These are phyloP conservation scores for Hemaris fuciformis DNA, from an alignment of 2,888 invertebrate species.

Conservation along the genomic window DNA sequence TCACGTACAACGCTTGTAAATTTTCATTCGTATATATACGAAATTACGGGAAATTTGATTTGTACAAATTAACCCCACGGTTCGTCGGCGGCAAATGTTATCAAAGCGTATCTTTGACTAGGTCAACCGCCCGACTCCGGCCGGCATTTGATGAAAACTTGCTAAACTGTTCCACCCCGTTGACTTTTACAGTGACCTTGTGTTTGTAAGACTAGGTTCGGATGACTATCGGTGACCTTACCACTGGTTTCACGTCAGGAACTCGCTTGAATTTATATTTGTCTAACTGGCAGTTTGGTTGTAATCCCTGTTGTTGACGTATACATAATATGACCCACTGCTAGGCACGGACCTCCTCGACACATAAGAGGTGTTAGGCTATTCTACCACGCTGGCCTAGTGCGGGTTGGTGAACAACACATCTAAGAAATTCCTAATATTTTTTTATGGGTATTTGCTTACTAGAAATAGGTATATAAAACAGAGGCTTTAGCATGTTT, in stretches of 20 bases:
- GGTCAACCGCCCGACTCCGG: slow-evolving; percentile 46
- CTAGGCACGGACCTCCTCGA: too few species aligned
- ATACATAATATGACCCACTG: too few species aligned
- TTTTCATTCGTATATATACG: slow-evolving; percentile 30
- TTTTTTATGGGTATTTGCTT: too few species aligned
- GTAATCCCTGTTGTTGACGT: too few species aligned
- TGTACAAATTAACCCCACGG: slow-evolving; percentile 65
- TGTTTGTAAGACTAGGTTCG: slow-evolving; percentile 40
- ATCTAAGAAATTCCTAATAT: too few species aligned
- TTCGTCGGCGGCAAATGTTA: slow-evolving; percentile 58
- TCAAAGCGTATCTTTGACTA: slow-evolving; percentile 64
- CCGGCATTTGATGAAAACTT: slow-evolving; percentile 61
- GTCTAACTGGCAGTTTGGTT: neutral
- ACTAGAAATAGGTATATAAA: too few species aligned
- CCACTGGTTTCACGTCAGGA: slow-evolving; percentile 21
- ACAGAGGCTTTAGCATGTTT: too few species aligned
- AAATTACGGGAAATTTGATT: slow-evolving; percentile 63
- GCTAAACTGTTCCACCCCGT: slow-evolving; percentile 61
- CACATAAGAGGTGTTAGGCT: too few species aligned
- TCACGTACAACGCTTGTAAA: slow-evolving; percentile 15
- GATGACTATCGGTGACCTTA: slow-evolving; percentile 30
- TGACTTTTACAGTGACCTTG: slow-evolving; percentile 62
- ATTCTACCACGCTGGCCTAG: too few species aligned
- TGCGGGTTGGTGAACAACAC: too few species aligned
- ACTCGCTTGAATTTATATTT: neutral